phyloP scores from a whole-genome alignment of 1,140 invertebrate genomes.

The Drosophila novamexicana region DNA sequence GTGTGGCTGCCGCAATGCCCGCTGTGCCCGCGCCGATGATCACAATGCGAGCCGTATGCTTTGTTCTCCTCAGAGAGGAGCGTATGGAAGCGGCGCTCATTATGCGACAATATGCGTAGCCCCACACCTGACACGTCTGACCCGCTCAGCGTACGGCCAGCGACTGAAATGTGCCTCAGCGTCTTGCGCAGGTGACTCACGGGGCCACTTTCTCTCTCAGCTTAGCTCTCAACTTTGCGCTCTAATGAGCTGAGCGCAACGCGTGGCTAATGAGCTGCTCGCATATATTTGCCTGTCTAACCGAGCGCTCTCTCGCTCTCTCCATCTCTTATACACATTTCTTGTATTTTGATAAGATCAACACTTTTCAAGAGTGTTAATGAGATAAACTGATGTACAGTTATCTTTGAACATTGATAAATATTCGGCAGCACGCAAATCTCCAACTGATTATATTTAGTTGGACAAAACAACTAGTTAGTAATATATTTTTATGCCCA shows the following conservation, averaged over 20 bases:
- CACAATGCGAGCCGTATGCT: constrained; percentile 80
- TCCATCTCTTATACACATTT: constrained; percentile 19
- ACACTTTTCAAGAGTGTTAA: too few relatives aligned
- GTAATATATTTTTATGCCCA: too few relatives aligned
- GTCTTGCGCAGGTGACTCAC: background rate
- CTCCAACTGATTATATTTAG: too few relatives aligned
- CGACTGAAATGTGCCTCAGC: constrained; percentile 38
- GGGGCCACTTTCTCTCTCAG: constrained; percentile 10
- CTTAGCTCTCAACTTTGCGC: background rate
- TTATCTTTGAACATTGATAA: too few relatives aligned
- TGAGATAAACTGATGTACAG: too few relatives aligned
- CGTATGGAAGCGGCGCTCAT: constrained; percentile 54
- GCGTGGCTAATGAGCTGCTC: constrained; percentile 3
- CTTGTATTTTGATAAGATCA: constrained; percentile 12
- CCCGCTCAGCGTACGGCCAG: constrained; percentile 19
- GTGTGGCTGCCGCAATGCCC: constrained; percentile 86
- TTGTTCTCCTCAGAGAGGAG: constrained; percentile 49
- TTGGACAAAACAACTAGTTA: too few relatives aligned
- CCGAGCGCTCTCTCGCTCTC: background rate
- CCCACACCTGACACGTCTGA: constrained; percentile 10
- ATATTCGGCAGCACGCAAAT: too few relatives aligned
- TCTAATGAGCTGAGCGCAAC: constrained; percentile 14
- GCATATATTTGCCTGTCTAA: constrained; percentile 6
- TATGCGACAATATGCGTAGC: background rate
- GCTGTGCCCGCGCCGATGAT: constrained; percentile 87